phyloP scores from a whole-genome alignment of 2,797 vertebrate species.

The Sebastolobus alascanus region DNA sequence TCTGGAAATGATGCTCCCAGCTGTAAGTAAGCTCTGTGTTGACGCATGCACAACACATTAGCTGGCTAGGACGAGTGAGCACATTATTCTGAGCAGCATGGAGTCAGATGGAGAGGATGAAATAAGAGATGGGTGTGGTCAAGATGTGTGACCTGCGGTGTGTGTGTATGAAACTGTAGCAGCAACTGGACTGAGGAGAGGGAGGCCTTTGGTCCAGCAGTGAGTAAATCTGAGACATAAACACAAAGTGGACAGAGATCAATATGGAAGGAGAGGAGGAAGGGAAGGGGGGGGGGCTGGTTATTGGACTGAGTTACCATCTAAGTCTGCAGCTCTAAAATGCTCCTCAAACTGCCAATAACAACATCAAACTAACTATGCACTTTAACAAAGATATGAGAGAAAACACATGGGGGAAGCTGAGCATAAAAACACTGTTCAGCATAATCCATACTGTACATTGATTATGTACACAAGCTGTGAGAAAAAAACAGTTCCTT shows the following conservation, averaged over 20 bases:
- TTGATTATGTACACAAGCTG: conserved; percentile 23
- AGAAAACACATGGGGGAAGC: neutral
- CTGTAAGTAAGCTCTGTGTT: conserved; percentile 36
- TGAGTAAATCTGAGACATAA: conserved; percentile 50
- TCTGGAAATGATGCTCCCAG: conserved; percentile 1
- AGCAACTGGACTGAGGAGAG: conserved; percentile 53
- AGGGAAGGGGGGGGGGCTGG: neutral
- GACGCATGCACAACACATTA: conserved; percentile 45
- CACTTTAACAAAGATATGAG: neutral
- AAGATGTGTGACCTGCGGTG: conserved; percentile 40
- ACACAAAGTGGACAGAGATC: conserved; percentile 50
- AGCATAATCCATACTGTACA: conserved; percentile 25
- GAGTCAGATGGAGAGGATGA: conserved; percentile 58
- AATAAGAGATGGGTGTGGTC: conserved; percentile 77
- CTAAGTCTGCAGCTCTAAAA: conserved; percentile 3
- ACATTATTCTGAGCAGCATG: conserved; percentile 51
- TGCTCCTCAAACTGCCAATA: conserved; percentile 4
- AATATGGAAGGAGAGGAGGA: conserved; percentile 23
- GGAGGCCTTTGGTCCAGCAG: conserved; percentile 31
- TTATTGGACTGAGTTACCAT: neutral
- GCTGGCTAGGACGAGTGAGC: neutral
- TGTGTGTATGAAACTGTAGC: conserved; percentile 39
- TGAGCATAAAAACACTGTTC: neutral
- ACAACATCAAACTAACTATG: neutral
- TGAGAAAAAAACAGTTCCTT: neutral